These are phyloP conservation scores for Varecia variegata DNA, from an alignment of 2,797 vertebrate genomes.

Conservation along the genomic window DNA sequence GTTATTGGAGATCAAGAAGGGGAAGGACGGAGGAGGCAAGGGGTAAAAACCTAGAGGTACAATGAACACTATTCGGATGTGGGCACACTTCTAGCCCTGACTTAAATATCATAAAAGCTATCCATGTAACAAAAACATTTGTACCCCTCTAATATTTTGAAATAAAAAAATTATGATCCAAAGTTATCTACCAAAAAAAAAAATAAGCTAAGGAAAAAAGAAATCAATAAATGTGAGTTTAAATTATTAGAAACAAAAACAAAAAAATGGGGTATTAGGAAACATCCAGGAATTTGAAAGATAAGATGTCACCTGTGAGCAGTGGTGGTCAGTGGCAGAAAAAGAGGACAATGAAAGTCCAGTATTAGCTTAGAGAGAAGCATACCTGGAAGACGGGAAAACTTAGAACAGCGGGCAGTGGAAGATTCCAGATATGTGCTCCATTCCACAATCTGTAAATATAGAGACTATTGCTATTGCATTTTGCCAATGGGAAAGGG, in stretches of 20 bases:
- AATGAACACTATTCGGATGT: neutral
- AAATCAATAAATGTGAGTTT: neutral
- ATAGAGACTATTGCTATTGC: constrained; percentile 71
- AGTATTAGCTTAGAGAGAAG: neutral
- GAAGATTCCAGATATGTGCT: constrained; percentile 72
- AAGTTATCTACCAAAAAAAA: neutral
- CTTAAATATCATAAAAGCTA: neutral
- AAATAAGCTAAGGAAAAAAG: neutral
- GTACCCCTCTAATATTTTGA: neutral
- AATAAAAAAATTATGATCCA: neutral
- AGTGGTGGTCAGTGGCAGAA: neutral
- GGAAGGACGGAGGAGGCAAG: neutral
- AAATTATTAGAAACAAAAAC: neutral
- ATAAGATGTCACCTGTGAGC: neutral
- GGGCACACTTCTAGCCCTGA: neutral
- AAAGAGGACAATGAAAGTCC: neutral
- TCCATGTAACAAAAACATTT: neutral
- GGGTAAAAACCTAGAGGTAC: neutral
- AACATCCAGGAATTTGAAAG: constrained; percentile 3
- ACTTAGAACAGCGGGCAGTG: constrained; percentile 57
- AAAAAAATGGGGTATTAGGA: neutral
- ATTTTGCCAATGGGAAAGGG: constrained; percentile 76
- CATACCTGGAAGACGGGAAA: constrained; percentile 49
- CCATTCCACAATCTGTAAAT: constrained; percentile 66
- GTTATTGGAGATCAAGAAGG: neutral